A percentile compares a stretch with the other conserved stretches of the same genome.
phyloP scores from a whole-genome alignment of 2,113 vertebrate genomes.

The Semicossyphus pulcher region DNA sequence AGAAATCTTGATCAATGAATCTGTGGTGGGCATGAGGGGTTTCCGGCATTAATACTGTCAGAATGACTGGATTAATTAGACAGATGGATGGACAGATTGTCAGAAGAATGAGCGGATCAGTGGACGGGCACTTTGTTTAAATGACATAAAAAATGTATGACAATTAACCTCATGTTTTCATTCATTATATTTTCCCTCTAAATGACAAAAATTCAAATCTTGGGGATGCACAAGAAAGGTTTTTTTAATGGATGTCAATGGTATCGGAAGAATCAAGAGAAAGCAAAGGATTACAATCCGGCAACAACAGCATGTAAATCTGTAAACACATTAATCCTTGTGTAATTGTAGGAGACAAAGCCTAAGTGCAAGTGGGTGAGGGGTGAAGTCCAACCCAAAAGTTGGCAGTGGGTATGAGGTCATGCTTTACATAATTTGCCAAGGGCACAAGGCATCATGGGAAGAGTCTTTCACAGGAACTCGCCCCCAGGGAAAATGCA shows the following conservation, averaged over 20 bases:
- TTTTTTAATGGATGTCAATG: background rate
- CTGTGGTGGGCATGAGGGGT: background rate
- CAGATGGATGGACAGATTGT: constrained; percentile 80
- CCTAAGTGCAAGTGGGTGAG: constrained; percentile 29
- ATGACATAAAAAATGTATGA: background rate
- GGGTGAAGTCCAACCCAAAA: constrained; percentile 40
- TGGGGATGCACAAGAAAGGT: background rate
- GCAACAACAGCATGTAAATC: constrained; percentile 55
- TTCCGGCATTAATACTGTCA: constrained; percentile 33
- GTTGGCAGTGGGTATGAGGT: constrained; percentile 65
- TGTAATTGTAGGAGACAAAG: constrained; percentile 62
- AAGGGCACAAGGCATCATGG: constrained; percentile 41
- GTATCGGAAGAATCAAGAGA: constrained; percentile 55
- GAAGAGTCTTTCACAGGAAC: constrained; percentile 59
- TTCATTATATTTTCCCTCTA: constrained; percentile 6
- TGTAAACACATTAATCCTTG: constrained; percentile 54
- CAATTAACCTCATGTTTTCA: constrained; percentile 2
- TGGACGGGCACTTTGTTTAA: constrained; percentile 49
- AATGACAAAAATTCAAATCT: background rate
- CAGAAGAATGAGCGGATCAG: constrained; percentile 62
- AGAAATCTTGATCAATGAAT: constrained; percentile 37
- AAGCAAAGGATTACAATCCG: constrained; percentile 46
- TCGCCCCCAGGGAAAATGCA: constrained; percentile 64
- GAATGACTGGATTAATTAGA: constrained; percentile 52
- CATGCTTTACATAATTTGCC: constrained; percentile 77